These are phyloP conservation scores for Pyxicephalus adspersus DNA, from an alignment of 2,113 vertebrate species.

Conservation along the genomic window DNA sequence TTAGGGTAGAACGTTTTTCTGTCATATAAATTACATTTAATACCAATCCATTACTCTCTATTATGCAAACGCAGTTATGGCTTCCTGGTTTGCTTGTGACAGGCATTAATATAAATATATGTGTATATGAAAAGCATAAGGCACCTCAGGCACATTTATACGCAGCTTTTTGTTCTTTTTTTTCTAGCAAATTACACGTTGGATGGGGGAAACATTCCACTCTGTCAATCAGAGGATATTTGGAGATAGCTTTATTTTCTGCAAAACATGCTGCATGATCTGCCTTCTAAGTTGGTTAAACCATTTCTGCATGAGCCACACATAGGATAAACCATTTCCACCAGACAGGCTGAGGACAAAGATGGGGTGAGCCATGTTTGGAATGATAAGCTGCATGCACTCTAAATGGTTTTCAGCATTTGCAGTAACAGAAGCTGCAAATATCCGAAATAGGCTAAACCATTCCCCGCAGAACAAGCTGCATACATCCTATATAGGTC, in stretches of 20 bases:
- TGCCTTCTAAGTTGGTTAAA: not conserved
- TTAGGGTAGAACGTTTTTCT: constrained; percentile 60
- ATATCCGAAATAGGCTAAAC: not conserved
- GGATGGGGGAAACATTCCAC: not conserved
- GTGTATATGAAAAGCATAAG: constrained; percentile 21
- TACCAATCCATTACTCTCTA: constrained; percentile 63
- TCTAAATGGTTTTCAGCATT: constrained; percentile 3
- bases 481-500: constrained; percentile 24
- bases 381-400: too few species aligned
- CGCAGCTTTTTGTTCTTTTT: constrained; percentile 22
- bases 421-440: not conserved
- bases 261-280: not conserved
- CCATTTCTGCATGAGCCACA: not conserved
- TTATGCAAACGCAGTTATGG: constrained; percentile 58
- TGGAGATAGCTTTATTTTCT: not conserved
- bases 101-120: constrained; percentile 31
- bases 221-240: constrained; percentile 12
- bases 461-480: not conserved
- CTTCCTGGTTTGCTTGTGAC: constrained; percentile 31
- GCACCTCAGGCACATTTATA: not conserved
- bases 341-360: not conserved
- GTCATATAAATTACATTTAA: constrained; percentile 66
- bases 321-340: not conserved
- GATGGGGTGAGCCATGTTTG: too few species aligned
- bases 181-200: constrained; percentile 17